phyloP scores from a whole-genome alignment of 2,113 vertebrate species.

The Podarcis raffonei region DNA sequence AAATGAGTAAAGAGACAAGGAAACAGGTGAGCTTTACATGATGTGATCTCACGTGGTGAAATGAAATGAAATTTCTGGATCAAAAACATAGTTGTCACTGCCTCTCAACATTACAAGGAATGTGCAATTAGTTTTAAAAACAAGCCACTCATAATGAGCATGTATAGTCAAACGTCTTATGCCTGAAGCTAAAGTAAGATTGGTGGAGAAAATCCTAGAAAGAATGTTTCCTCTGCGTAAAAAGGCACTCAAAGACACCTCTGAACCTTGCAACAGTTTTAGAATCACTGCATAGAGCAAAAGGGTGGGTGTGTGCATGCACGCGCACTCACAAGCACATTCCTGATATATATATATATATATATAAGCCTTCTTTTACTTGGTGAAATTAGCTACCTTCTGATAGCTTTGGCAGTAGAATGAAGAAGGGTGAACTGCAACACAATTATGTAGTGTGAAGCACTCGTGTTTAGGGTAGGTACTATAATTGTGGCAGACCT shows the following conservation, averaged over 20 bases:
- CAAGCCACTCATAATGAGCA: slow-evolving; percentile 38
- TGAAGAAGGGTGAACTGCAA: not conserved
- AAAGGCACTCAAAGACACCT: slow-evolving; percentile 45
- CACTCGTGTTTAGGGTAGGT: not conserved
- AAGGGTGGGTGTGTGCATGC: not conserved
- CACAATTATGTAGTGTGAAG: not conserved
- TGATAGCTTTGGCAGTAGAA: not conserved
- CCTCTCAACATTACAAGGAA: slow-evolving; percentile 28
- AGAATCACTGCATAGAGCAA: slow-evolving; percentile 25
- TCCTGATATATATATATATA: slow-evolving; percentile 53
- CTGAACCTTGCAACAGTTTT: not conserved
- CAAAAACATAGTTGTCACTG: slow-evolving; percentile 48
- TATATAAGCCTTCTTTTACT: slow-evolving; percentile 42
- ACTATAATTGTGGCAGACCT: not conserved
- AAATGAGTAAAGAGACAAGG: not conserved
- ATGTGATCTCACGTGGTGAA: not conserved
- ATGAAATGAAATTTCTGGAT: slow-evolving; percentile 59
- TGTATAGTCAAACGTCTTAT: slow-evolving; percentile 60
- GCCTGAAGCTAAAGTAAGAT: slow-evolving; percentile 38
- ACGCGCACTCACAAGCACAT: not conserved
- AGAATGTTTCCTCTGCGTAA: slow-evolving; percentile 54
- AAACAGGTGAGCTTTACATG: not conserved
- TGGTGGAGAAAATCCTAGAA: slow-evolving; percentile 37
- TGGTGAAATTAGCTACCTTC: slow-evolving; percentile 35
- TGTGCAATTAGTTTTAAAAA: slow-evolving; percentile 53